Percentiles rank a stretch among this genome's conserved stretches.
Evolutionary conservation across 2,113 vertebrate species (phyloP).

Genomic region (Colaptes auratus): DNA sequence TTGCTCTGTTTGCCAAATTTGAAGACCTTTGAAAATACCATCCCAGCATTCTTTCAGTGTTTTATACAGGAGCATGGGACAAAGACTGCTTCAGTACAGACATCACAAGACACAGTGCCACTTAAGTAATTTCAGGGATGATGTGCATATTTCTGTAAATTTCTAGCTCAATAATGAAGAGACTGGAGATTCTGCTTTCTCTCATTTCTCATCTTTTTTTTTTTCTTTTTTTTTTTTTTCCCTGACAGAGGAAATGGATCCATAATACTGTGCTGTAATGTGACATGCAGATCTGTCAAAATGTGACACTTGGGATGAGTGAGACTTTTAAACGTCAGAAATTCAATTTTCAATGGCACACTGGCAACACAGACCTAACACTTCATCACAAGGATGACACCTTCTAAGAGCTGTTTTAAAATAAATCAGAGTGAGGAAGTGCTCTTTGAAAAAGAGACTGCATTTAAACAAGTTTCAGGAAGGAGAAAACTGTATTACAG

Average conservation of each 20-base stretch:
- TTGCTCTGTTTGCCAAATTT: background rate
- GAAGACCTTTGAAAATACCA: background rate
- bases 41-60: background rate
- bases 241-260: conserved; percentile 45
- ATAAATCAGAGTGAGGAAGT: conserved; percentile 51
- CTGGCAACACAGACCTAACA: conserved; percentile 52
- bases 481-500: background rate
- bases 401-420: conserved; percentile 61
- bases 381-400: conserved; percentile 66
- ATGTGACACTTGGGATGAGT: conserved; percentile 56
- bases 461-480: conserved; percentile 23
- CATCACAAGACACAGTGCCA: background rate
- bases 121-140: background rate
- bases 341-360: conserved; percentile 61
- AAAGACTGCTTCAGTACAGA: background rate
- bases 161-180: background rate
- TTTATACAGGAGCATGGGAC: background rate
- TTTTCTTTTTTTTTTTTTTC: background rate
- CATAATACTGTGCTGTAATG: conserved; percentile 24
- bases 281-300: conserved; percentile 52
- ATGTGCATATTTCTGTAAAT: background rate
- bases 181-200: background rate
- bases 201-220: background rate
- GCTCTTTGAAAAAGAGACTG: background rate
- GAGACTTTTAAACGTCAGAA: conserved; percentile 57